phyloP scores from a whole-genome alignment of 2,797 vertebrate genomes.

The Ctenopoma multispine region DNA sequence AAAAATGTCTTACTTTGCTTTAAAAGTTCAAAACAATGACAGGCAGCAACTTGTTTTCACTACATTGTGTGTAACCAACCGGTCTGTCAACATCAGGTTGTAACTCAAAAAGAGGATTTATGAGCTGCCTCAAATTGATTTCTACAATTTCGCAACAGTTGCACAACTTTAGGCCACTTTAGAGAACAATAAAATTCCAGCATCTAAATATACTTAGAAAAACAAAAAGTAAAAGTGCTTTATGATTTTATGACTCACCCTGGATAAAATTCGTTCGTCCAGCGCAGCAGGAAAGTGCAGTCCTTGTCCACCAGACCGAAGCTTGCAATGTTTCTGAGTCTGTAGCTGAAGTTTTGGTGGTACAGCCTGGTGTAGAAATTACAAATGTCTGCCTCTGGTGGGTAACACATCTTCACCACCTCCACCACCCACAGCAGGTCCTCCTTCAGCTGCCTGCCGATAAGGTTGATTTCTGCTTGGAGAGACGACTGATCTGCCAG shows the following conservation, averaged over 20 bases:
- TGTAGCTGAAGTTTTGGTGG: slow-evolving; percentile 81
- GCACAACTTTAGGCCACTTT: not conserved
- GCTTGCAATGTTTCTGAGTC: slow-evolving; percentile 76
- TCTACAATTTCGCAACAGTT: not conserved
- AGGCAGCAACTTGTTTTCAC: not conserved
- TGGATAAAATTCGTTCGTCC: slow-evolving; percentile 89
- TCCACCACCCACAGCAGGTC: slow-evolving; percentile 87
- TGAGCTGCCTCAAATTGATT: not conserved
- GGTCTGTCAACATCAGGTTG: not conserved
- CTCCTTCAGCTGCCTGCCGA: slow-evolving; percentile 85
- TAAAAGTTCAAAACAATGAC: not conserved
- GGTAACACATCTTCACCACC: slow-evolving; percentile 86
- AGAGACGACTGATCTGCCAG: slow-evolving; percentile 71
- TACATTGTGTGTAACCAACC: not conserved
- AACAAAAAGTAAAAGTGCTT: too few species aligned
- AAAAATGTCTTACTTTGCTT: not conserved
- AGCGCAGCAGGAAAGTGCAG: slow-evolving; percentile 83
- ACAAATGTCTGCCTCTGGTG: slow-evolving; percentile 85
- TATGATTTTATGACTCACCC: too few species aligned
- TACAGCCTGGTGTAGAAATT: slow-evolving; percentile 86
- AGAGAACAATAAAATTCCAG: too few species aligned
- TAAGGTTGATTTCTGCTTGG: slow-evolving; percentile 70
- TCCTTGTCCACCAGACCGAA: slow-evolving; percentile 85
- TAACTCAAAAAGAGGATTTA: not conserved
- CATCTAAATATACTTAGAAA: too few species aligned